Conservation (phyloP, 2,113 vertebrate genomes). For the Thomomys bottae region DNA sequence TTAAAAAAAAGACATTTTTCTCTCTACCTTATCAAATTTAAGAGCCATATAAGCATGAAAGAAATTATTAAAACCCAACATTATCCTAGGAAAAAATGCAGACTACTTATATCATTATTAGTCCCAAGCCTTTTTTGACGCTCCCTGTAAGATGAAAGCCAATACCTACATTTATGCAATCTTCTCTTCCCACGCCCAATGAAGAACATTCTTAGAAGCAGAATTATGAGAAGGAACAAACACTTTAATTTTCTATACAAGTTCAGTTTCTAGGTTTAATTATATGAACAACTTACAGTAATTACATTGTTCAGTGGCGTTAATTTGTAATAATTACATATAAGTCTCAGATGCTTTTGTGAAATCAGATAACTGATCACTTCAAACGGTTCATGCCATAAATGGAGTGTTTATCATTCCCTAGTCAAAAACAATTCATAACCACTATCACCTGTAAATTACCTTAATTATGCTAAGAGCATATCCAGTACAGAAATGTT, state of each 20-base stretch:
- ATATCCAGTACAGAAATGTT: slow-evolving; percentile 23
- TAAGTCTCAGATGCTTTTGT: slow-evolving; percentile 50
- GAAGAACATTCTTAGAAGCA: slow-evolving; percentile 48
- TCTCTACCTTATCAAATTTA: not conserved
- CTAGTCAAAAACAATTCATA: slow-evolving; percentile 50
- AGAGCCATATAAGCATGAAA: slow-evolving; percentile 52
- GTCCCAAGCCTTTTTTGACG: slow-evolving; percentile 69
- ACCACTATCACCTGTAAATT: slow-evolving; percentile 42
- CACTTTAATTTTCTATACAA: slow-evolving; percentile 61
- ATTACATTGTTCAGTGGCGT: slow-evolving; percentile 66
- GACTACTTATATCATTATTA: slow-evolving; percentile 77
- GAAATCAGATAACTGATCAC: slow-evolving; percentile 50
- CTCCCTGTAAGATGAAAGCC: slow-evolving; percentile 66
- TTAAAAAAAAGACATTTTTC: slow-evolving; percentile 51
- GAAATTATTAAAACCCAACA: not conserved
- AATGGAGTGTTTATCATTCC: slow-evolving; percentile 25
- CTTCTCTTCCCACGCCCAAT: slow-evolving; percentile 42
- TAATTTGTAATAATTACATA: slow-evolving; percentile 70
- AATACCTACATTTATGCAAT: slow-evolving; percentile 65
- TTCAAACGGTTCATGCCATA: slow-evolving; percentile 55
- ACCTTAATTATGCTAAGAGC: slow-evolving; percentile 19
- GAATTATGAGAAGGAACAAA: slow-evolving; percentile 61
- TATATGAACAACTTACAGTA: slow-evolving; percentile 58
- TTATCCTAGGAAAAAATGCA: slow-evolving; percentile 61
- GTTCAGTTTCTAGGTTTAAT: slow-evolving; percentile 59